Evolutionary conservation across 2,888 invertebrate species (phyloP).

Genomic region (Altica lythri): DNA sequence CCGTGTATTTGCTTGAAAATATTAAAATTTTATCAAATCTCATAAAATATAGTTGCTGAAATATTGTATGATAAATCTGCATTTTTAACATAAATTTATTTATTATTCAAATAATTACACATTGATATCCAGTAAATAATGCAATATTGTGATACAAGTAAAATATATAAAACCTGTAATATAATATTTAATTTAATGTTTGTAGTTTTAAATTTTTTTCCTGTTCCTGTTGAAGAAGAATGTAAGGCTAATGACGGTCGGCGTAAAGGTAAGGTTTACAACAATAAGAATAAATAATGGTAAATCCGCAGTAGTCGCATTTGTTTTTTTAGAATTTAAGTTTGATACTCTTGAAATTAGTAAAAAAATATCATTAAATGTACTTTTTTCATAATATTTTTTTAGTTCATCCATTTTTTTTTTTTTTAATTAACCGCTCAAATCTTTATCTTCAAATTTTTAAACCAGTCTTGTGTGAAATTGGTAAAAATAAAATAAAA

Average conservation of each 20-base stretch:
- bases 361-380: background rate
- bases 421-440: too few species aligned
- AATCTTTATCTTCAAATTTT: too few species aligned
- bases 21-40: background rate
- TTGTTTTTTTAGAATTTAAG: too few species aligned
- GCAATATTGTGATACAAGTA: background rate
- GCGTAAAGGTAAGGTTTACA: conserved; percentile 62
- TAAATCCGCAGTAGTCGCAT: too few species aligned
- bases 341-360: too few species aligned
- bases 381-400: conserved; percentile 2
- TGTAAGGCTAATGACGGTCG: conserved; percentile 74
- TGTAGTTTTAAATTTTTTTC: conserved; percentile 81
- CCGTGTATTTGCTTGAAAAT: background rate
- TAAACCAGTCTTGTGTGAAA: too few species aligned
- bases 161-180: background rate
- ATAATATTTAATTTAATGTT: conserved; percentile 35
- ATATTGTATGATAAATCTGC: background rate
- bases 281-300: too few species aligned
- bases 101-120: background rate
- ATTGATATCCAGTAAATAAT: background rate
- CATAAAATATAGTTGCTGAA: background rate
- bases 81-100: background rate
- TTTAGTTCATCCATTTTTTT: background rate
- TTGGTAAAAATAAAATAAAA: too few species aligned
- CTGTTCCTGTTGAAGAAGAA: conserved; percentile 81